Evolutionary conservation across 2,888 invertebrate species (phyloP).

Genomic region (Drosophila macrospina): DNA sequence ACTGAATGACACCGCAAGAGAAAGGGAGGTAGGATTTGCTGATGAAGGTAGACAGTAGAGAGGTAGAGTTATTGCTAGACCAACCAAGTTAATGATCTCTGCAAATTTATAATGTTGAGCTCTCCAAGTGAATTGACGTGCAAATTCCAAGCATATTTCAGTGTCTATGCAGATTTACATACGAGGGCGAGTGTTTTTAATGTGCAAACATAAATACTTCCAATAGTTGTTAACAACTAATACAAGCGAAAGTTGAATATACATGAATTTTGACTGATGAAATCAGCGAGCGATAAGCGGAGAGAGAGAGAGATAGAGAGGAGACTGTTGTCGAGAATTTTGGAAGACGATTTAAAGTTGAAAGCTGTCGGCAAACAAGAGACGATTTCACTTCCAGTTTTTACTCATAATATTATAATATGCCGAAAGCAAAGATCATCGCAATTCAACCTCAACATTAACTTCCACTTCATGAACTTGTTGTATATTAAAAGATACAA

Average conservation of each 20-base stretch:
- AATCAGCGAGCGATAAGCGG: slow-evolving; percentile 32
- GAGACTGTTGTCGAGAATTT: slow-evolving; percentile 49
- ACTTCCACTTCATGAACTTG: slow-evolving; percentile 44
- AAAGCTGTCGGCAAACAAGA: slow-evolving; percentile 33
- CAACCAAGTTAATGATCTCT: slow-evolving; percentile 10
- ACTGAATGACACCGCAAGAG: slow-evolving; percentile 52
- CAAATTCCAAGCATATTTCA: slow-evolving; percentile 47
- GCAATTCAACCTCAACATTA: slow-evolving; percentile 58
- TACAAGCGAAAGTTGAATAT: slow-evolving; percentile 55
- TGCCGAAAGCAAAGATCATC: slow-evolving; percentile 64
- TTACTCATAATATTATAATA: slow-evolving; percentile 30
- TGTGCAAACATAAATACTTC: slow-evolving; percentile 40
- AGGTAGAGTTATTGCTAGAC: not conserved
- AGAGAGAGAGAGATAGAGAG: not conserved
- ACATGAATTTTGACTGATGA: slow-evolving; percentile 56
- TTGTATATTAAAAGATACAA: slow-evolving; percentile 42
- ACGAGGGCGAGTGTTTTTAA: slow-evolving; percentile 30
- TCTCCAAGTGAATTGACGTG: slow-evolving; percentile 40
- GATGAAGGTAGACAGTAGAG: not conserved
- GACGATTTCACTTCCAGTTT: slow-evolving; percentile 74
- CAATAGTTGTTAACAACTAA: slow-evolving; percentile 37
- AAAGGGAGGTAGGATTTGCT: too few species aligned
- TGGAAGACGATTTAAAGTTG: slow-evolving; percentile 40
- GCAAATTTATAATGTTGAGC: slow-evolving; percentile 2
- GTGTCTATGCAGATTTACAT: slow-evolving; percentile 46